A percentile compares a stretch with the other conserved stretches of the same genome.
Conservation (phyloP, 1,140 invertebrate species). For the Ladona fulva region DNA sequence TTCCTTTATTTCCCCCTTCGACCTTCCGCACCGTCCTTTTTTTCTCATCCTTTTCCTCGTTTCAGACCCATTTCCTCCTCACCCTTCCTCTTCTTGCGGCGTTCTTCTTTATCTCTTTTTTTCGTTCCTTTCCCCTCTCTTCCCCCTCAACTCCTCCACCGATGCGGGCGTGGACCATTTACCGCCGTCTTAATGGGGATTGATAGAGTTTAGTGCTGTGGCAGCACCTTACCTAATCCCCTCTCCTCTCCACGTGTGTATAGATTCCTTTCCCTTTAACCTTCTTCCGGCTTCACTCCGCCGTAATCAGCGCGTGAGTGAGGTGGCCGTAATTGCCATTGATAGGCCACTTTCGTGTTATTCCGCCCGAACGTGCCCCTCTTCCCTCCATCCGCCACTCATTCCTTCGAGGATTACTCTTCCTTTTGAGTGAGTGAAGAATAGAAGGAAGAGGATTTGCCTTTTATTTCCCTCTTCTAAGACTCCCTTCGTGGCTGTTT, state of each 20-base stretch:
- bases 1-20: neutral
- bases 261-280: too few relatives aligned
- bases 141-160: neutral
- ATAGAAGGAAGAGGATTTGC: too few relatives aligned
- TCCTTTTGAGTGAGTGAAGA: too few relatives aligned
- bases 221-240: constrained; percentile 2
- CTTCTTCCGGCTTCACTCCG: too few relatives aligned
- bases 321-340: too few relatives aligned
- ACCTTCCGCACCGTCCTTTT: neutral
- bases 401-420: too few relatives aligned
- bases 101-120: too few relatives aligned
- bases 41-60: neutral
- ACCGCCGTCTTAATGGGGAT: neutral
- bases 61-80: neutral
- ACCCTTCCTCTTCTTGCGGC: too few relatives aligned
- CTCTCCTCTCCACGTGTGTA: neutral
- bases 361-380: neutral
- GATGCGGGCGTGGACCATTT: neutral
- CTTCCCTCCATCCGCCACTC: neutral
- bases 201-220: constrained; percentile 5
- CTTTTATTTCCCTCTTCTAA: too few relatives aligned
- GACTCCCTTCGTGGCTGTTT: too few relatives aligned
- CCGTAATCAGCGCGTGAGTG: too few relatives aligned
- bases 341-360: too few relatives aligned
- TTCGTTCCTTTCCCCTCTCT: neutral